phyloP scores from a whole-genome alignment of 2,888 invertebrate species.

The Rapana venosa region DNA sequence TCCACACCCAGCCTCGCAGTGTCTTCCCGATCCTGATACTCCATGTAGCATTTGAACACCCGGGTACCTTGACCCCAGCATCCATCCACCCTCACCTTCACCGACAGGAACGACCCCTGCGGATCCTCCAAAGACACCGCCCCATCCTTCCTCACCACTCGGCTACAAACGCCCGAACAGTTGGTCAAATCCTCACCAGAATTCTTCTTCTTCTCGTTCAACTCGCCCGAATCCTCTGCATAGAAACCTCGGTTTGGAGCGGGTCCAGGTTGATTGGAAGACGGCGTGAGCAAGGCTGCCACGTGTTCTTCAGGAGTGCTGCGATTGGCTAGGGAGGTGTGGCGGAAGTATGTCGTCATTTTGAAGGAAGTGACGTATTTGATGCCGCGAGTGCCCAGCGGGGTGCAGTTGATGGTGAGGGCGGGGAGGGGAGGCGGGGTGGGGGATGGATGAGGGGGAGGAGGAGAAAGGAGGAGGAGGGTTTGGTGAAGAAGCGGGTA shows the following conservation, averaged over 20 bases:
- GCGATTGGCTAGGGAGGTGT: background rate
- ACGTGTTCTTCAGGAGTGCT: background rate
- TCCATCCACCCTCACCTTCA: background rate
- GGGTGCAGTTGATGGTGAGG: slow-evolving; percentile 10
- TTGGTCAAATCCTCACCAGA: background rate
- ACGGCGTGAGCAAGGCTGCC: background rate
- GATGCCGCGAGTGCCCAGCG: background rate
- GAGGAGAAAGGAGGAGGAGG: too few species aligned
- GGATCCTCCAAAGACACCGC: background rate
- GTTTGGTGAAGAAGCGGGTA: too few species aligned
- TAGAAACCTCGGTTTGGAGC: background rate
- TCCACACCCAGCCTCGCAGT: too few species aligned
- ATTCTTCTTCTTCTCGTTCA: background rate
- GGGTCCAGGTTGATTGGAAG: background rate
- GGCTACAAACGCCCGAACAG: background rate
- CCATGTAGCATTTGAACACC: too few species aligned
- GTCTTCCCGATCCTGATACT: too few species aligned
- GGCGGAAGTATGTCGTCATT: background rate
- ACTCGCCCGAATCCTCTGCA: too few species aligned
- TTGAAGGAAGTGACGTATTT: background rate
- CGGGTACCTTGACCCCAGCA: background rate
- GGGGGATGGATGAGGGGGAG: background rate
- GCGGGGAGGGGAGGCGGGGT: background rate
- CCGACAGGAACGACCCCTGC: background rate
- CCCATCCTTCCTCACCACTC: background rate